Evolutionary conservation across 2,888 invertebrate genomes (phyloP), one percentile per base, ranked within the genome.

Genomic region (Periphyllus acericola): DNA sequence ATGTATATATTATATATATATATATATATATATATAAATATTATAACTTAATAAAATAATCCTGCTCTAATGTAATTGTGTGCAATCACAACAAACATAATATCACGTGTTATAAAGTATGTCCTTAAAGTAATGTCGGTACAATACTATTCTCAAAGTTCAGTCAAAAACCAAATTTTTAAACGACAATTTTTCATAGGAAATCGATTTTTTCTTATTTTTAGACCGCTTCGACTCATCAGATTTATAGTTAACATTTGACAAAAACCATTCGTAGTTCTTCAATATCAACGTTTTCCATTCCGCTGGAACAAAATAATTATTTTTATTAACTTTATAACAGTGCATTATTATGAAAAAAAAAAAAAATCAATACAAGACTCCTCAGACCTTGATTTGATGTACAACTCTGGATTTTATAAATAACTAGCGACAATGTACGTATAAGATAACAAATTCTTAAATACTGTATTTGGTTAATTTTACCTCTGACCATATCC

Each of bases 101-200:
- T 60, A 60, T 60, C 60, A 60, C 25, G 21, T 60, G 1, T 60
- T 25, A 60, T 60, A 60, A 60, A 60, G 60, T 21, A 0, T 21
- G 6, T 60, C 60, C 60, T 60, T 60, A 60, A 25, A 25, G 9
- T 25, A 60, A 25, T 60, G 60, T 60, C 21, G 60, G 25, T 60
- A 25, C 21, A 4, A 21, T 60, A 19, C 21, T 21, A 60, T 25
- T 60, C 5, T 60, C 4, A 25, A 60, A 29, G 32, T 90, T 89
- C 85, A 90, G 79, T 90, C 90, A 36, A 90, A 89, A 82, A 89
- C 82, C 75, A 90, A 89, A 66, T 90, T 89, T 66, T 90, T 90
- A 78, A 90, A 90, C 1, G 90, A 90, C 0, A 90, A 89, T 79
- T 89, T 89, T 46, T 90, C 83, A 17, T 87, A 83, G 52, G 40